Conservation (phyloP, 2,113 vertebrate species). For the Syngnathus scovelli region DNA sequence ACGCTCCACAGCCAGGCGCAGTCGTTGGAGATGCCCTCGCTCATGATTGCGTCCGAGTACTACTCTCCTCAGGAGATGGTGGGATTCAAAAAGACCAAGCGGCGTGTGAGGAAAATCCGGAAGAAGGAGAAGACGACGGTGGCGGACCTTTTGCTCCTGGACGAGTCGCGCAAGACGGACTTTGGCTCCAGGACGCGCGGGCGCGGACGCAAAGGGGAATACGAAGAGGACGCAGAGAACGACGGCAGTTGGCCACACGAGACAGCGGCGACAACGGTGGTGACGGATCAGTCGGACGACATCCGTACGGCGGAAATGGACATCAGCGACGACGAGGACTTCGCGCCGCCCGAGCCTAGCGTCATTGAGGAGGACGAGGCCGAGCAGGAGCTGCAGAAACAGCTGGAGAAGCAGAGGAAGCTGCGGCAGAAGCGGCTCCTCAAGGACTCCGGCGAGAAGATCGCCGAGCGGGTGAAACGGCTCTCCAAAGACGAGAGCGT, state of each 20-base stretch:
- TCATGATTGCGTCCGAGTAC: conserved; percentile 79
- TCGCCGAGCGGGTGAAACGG: conserved; percentile 50
- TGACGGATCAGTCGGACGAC: conserved; percentile 71
- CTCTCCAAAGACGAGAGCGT: conserved; percentile 26
- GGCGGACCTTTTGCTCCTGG: conserved; percentile 54
- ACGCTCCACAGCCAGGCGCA: conserved; percentile 77
- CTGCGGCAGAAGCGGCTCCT: conserved; percentile 78
- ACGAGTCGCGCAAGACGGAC: conserved; percentile 72
- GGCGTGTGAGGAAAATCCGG: conserved; percentile 79
- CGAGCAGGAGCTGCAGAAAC: conserved; percentile 84
- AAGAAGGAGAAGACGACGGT: conserved; percentile 74
- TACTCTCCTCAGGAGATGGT: conserved; percentile 85
- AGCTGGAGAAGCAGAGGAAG: conserved; percentile 83
- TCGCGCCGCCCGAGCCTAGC: conserved; percentile 46
- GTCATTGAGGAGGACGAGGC: conserved; percentile 83
- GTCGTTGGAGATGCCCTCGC: conserved; percentile 70
- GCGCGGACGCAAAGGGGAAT: conserved; percentile 57
- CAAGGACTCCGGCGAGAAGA: conserved; percentile 78
- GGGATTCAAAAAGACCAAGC: conserved; percentile 82
- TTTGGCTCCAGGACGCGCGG: conserved; percentile 83
- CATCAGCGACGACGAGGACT: conserved; percentile 78
- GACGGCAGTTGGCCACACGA: neutral
- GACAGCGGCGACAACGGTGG: conserved; percentile 10
- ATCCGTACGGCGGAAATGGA: conserved; percentile 83
- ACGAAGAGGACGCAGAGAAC: conserved; percentile 18